Conservation (phyloP, 2,888 invertebrate species). For the Chymomyza procnemis region DNA sequence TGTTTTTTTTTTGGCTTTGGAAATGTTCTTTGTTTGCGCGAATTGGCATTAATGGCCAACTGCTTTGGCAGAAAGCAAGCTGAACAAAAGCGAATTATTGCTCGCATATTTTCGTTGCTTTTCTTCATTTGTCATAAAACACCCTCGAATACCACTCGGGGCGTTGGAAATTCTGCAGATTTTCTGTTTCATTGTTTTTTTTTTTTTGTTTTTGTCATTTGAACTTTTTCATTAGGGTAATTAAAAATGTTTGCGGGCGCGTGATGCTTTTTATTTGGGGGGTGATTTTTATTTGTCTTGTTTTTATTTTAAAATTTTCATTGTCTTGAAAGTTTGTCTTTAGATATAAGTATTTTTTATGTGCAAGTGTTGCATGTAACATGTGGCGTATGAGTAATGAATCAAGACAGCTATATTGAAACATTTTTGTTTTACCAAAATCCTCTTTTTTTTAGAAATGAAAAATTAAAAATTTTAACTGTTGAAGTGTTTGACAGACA, state of each 20-base stretch:
- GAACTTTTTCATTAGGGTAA: constrained; percentile 71
- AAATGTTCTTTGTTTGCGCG: neutral
- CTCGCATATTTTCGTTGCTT: constrained; percentile 58
- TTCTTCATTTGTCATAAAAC: constrained; percentile 57
- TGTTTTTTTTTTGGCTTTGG: neutral
- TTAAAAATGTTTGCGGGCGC: constrained; percentile 57
- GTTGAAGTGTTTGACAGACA: constrained; percentile 2
- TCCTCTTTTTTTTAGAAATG: neutral
- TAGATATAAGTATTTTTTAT: neutral
- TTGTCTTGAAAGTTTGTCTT: constrained; percentile 51
- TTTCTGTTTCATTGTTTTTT: constrained; percentile 12
- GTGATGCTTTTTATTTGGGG: neutral
- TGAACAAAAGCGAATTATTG: constrained; percentile 37
- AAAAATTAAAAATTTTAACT: no score
- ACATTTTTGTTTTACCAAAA: constrained; percentile 32
- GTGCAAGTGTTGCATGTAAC: constrained; percentile 29
- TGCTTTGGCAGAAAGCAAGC: neutral
- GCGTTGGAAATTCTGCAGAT: constrained; percentile 26
- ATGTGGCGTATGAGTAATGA: constrained; percentile 63
- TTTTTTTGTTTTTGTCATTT: constrained; percentile 43
- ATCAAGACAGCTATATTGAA: constrained; percentile 26
- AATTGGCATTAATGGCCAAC: neutral
- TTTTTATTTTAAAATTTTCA: constrained; percentile 22
- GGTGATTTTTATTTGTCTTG: constrained; percentile 22
- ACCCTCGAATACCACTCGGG: constrained; percentile 8